Evolutionary conservation across 2,113 vertebrate species (phyloP), one percentile per base, ranked within the genome.

Genomic region (Halcyon senegalensis): DNA sequence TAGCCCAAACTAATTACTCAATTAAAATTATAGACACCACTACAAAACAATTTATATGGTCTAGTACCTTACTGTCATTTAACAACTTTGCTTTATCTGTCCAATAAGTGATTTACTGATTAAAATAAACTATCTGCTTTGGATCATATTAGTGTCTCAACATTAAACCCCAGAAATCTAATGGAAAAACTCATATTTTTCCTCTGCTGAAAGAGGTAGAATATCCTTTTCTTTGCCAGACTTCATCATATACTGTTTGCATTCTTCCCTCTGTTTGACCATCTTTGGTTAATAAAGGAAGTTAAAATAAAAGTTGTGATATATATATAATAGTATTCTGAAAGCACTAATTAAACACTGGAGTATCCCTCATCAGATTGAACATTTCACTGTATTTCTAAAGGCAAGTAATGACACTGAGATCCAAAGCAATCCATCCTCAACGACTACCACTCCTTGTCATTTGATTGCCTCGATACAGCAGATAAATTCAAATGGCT

Each of bases 401-500:
- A 92, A 87, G 64, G 64, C 79, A 86, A 89, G 80, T 75, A 81
- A 90, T 60, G 76, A 87, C 81, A 72, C 50, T 58, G 80, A 90
- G 77, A 92, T 69, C 77, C 66, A 48, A 48, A 93, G 80, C n/a
- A 87, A 93, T 96, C 83, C 81, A 92, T 96, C 84, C 80, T 96
- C 92, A 73, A n/a, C 76, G 92, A 92, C 92, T 92, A 84, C 84
- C 80, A 68, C 55, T 92, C 90, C 92, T 91, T 94, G 84, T 81
- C 90, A 62, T 90, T 93, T 87, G 58, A 94, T 92, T 94, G 83
- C 77, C 89, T 93, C 1, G 58, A 94, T 78, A 76, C 55, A 93
- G 92, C 53, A 93, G 88, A 96, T 95, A 95, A 96, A 96, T 95
- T 86, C 89, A 86, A 89, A 87, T 48, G 86, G 93, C 80, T 93